Conservation (phyloP, 2,113 vertebrate genomes). For the Urocolius indicus region DNA sequence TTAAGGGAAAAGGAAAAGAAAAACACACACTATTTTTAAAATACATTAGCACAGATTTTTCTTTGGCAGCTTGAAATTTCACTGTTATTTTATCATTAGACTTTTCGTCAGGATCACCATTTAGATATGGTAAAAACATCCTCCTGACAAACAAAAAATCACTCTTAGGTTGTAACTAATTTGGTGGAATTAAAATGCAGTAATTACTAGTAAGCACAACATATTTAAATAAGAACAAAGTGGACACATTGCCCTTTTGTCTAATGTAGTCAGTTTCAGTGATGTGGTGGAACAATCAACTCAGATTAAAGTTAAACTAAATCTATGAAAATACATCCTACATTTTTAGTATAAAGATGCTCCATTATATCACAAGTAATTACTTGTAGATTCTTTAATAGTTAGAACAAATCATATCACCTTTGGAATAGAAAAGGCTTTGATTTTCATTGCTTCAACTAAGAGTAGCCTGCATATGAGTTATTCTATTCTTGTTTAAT, state of each 20-base stretch:
- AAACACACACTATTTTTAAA: background rate
- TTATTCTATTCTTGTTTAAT: background rate
- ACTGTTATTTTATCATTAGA: background rate
- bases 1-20: background rate
- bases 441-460: background rate
- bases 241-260: background rate
- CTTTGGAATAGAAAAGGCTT: background rate
- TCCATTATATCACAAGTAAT: background rate
- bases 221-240: background rate
- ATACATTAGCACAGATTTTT: background rate
- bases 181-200: background rate
- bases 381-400: background rate
- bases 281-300: background rate
- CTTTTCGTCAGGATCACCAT: background rate
- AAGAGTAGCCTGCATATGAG: background rate
- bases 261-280: background rate
- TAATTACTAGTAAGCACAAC: background rate
- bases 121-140: background rate
- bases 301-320: background rate
- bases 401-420: background rate
- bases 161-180: background rate
- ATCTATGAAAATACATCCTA: background rate
- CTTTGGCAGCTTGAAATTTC: background rate
- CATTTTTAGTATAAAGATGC: background rate
- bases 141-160: background rate